Evolutionary conservation across 1,140 invertebrate genomes (phyloP).

Genomic region (Cyphomyrmex costatus): DNA sequence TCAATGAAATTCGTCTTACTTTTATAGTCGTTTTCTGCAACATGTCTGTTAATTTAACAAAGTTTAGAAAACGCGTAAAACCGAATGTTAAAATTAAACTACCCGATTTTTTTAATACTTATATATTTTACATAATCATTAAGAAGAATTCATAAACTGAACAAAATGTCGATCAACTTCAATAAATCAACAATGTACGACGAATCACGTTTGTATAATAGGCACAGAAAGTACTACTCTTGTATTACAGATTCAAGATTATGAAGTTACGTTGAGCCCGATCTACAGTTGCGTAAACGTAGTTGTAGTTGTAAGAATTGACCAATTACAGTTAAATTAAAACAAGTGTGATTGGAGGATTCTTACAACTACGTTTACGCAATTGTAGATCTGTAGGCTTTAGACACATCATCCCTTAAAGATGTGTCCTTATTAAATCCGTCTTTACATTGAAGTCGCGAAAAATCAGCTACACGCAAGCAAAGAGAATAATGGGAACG

Average conservation of each 20-base stretch:
- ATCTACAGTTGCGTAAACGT: too few species aligned
- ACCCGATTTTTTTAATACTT: too few species aligned
- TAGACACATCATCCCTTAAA: conserved; percentile 17
- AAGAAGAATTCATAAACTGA: neutral
- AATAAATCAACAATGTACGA: neutral
- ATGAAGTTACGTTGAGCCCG: neutral
- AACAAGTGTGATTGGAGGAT: too few species aligned
- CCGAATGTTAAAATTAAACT: neutral
- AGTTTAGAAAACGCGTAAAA: neutral
- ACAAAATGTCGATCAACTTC: neutral
- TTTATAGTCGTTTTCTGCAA: neutral
- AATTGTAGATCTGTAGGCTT: too few species aligned
- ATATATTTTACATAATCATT: neutral
- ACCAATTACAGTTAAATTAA: too few species aligned
- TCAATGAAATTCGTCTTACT: neutral
- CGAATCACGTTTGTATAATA: neutral
- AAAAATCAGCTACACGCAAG: conserved; percentile 17
- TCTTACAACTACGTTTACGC: too few species aligned
- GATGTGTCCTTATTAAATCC: conserved; percentile 1
- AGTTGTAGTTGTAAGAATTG: too few species aligned
- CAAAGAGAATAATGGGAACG: conserved; percentile 50
- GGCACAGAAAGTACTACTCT: neutral
- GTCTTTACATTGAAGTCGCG: conserved; percentile 15
- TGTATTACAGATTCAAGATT: neutral
- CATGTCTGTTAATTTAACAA: neutral